Conservation (phyloP, 2,113 vertebrate genomes). For the Python bivittatus region DNA sequence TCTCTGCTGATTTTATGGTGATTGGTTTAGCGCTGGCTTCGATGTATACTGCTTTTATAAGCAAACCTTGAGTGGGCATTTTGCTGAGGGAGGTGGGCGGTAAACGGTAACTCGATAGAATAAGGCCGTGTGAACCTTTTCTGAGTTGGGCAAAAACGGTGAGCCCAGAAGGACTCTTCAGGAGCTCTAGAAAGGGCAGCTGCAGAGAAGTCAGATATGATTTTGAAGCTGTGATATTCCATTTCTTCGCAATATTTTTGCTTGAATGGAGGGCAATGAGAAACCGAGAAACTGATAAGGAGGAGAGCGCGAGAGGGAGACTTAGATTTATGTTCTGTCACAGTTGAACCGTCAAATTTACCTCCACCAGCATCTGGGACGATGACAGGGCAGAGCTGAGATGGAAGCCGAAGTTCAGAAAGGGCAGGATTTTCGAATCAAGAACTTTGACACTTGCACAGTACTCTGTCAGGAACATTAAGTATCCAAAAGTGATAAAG, state of each 20-base stretch:
- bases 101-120: background rate
- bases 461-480: constrained; percentile 99
- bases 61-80: background rate
- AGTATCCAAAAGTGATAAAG: constrained; percentile 99
- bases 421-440: constrained; percentile 83
- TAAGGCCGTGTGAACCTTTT: background rate
- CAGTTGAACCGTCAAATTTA: background rate
- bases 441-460: constrained; percentile 95
- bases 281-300: constrained; percentile 31
- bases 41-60: background rate
- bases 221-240: constrained; percentile 66
- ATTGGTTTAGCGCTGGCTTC: background rate
- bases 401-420: constrained; percentile 53
- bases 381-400: constrained; percentile 13
- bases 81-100: background rate
- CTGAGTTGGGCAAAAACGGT: background rate
- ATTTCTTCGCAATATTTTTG: constrained; percentile 65
- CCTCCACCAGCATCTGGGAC: background rate
- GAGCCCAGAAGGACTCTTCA: background rate
- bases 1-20: background rate
- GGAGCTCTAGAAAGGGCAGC: background rate
- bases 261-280: constrained; percentile 31
- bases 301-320: background rate
- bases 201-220: constrained; percentile 33
- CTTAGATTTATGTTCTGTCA: constrained; percentile 31